phyloP scores from a whole-genome alignment of 1,140 invertebrate species.

The Sycobia sp. region DNA sequence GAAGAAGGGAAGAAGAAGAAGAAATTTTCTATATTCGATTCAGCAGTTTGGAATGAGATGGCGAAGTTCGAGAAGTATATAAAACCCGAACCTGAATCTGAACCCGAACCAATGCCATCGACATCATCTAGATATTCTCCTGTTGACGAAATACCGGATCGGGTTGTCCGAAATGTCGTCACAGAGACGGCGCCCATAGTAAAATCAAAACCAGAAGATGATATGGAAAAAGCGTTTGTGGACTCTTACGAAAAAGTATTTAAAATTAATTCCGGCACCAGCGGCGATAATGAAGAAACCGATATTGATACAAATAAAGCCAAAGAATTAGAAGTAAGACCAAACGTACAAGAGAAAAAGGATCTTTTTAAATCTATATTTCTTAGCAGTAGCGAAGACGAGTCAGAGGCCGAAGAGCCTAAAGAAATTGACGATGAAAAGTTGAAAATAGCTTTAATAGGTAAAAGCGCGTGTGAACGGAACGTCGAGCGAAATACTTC shows the following conservation, averaged over 20 bases:
- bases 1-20: slow-evolving; percentile 63
- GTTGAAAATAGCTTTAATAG: slow-evolving; percentile 48
- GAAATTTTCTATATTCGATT: slow-evolving; percentile 78
- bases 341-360: slow-evolving; percentile 64
- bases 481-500: slow-evolving; percentile 69
- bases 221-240: slow-evolving; percentile 49
- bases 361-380: slow-evolving; percentile 73
- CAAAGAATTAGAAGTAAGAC: slow-evolving; percentile 44
- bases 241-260: slow-evolving; percentile 50
- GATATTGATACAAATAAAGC: neutral
- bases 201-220: slow-evolving; percentile 24
- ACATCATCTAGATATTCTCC: neutral
- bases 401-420: slow-evolving; percentile 54
- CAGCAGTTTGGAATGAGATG: slow-evolving; percentile 61
- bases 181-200: neutral
- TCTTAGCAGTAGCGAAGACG: slow-evolving; percentile 67
- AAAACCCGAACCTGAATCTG: neutral
- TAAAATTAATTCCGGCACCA: slow-evolving; percentile 2
- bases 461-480: slow-evolving; percentile 46
- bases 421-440: slow-evolving; percentile 50
- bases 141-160: neutral
- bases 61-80: slow-evolving; percentile 46
- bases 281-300: neutral
- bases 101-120: slow-evolving; percentile 11
- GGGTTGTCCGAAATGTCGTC: no score